Percentiles rank a stretch among this genome's conserved stretches.
Evolutionary conservation across 2,797 vertebrate species (phyloP).

Genomic region (Phalanger gymnotis): DNA sequence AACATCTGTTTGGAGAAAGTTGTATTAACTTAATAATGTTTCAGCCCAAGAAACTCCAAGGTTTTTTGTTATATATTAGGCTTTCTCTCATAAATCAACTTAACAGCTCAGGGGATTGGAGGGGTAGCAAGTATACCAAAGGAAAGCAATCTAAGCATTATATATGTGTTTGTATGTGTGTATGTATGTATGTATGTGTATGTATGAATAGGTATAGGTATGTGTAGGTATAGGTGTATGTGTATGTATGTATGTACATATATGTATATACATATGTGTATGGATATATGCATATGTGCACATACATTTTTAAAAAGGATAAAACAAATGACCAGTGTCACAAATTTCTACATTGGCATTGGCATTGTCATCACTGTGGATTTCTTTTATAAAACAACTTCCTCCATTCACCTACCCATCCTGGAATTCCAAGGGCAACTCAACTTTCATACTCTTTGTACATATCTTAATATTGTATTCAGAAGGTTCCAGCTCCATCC

Average conservation of each 20-base stretch:
- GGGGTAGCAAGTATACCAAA: constrained; percentile 18
- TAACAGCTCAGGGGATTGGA: constrained; percentile 25
- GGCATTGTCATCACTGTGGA: not conserved
- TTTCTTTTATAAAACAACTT: not conserved
- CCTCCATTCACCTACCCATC: not conserved
- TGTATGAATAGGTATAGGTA: not conserved
- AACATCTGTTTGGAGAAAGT: constrained; percentile 80
- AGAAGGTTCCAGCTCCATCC: not conserved
- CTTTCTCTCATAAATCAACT: constrained; percentile 76
- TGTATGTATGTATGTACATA: not conserved
- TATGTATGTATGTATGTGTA: not conserved
- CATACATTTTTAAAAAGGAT: not conserved
- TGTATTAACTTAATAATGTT: constrained; percentile 75
- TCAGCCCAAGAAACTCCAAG: constrained; percentile 63
- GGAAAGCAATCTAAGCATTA: constrained; percentile 55
- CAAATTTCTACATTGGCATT: not conserved
- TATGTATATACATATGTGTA: not conserved
- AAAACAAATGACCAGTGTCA: not conserved
- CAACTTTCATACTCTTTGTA: not conserved
- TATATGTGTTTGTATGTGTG: no score
- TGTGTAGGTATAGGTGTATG: not conserved
- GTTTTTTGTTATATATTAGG: constrained; percentile 60
- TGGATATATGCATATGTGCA: not conserved
- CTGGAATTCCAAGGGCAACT: not conserved
- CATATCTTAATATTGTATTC: not conserved